Conservation (phyloP, 2,113 vertebrate genomes). For the Corydoras sp. region DNA sequence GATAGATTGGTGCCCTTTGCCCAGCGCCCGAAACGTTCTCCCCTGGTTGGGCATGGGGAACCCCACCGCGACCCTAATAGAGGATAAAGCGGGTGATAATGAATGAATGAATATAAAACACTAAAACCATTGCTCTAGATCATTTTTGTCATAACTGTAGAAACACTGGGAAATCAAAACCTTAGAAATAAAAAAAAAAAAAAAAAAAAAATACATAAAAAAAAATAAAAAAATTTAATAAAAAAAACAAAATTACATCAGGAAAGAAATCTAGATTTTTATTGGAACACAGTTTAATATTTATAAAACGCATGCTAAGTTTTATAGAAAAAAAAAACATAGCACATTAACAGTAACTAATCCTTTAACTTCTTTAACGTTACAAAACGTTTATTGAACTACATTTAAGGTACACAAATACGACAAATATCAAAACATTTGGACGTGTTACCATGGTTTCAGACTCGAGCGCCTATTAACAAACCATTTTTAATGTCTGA, state of each 20-base stretch:
- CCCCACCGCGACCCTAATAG: no score
- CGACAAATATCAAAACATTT: conserved; percentile 12
- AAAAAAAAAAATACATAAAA: no score
- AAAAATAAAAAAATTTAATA: no score
- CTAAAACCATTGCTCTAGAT: no score
- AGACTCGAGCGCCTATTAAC: conserved; percentile 9
- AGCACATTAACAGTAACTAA: background rate
- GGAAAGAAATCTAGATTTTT: conserved; percentile 1
- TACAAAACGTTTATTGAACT: conserved; percentile 16
- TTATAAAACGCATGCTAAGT: conserved; percentile 21
- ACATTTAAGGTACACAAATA: conserved; percentile 25
- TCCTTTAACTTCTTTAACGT: background rate
- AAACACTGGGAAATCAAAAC: no score
- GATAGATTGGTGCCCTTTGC: no score
- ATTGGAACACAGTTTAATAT: background rate
- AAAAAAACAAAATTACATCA: background rate
- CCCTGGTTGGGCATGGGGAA: no score
- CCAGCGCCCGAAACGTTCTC: no score
- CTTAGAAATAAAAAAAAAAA: no score
- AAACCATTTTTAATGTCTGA: background rate
- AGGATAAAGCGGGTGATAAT: no score
- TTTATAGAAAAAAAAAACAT: background rate
- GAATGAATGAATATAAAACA: no score
- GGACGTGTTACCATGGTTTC: background rate
- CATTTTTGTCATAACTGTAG: no score